Conservation (phyloP, 1,140 invertebrate genomes). For the Drosophila equinoxialis region DNA sequence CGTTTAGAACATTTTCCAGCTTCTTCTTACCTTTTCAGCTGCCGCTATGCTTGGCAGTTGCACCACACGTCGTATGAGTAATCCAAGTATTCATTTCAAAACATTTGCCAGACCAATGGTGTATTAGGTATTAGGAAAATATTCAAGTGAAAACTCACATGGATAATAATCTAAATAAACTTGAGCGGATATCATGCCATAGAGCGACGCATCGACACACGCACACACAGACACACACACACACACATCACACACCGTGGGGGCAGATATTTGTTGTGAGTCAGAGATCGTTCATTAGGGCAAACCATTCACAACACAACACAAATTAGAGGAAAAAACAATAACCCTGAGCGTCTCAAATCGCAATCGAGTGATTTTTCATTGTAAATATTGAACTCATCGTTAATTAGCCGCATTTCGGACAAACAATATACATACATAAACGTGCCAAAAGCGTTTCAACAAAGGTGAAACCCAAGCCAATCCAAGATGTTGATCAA, state of each 20-base stretch:
- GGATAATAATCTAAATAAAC: slow-evolving; percentile 43
- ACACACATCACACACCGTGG: too few species aligned
- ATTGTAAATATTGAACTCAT: slow-evolving; percentile 8
- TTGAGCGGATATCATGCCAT: slow-evolving; percentile 45
- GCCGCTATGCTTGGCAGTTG: background rate
- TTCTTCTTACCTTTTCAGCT: background rate
- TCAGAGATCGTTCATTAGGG: slow-evolving; percentile 52
- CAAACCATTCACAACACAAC: slow-evolving; percentile 21
- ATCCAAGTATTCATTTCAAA: slow-evolving; percentile 52
- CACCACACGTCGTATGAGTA: slow-evolving; percentile 56
- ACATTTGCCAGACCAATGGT: slow-evolving; percentile 44
- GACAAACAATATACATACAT: slow-evolving; percentile 1
- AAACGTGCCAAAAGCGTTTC: slow-evolving; percentile 19
- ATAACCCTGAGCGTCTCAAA: slow-evolving; percentile 1
- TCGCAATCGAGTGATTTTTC: background rate
- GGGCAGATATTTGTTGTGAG: slow-evolving; percentile 34
- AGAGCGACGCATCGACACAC: background rate
- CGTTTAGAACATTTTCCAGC: background rate
- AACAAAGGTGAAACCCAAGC: slow-evolving; percentile 9
- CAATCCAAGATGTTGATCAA: slow-evolving; percentile 3
- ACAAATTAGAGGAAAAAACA: slow-evolving; percentile 16
- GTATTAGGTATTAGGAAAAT: background rate
- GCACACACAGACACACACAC: slow-evolving; percentile 13
- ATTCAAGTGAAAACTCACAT: slow-evolving; percentile 20
- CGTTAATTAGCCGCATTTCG: slow-evolving; percentile 12